phyloP scores from a whole-genome alignment of 1,140 invertebrate species.

The Lucilia cuprina region DNA sequence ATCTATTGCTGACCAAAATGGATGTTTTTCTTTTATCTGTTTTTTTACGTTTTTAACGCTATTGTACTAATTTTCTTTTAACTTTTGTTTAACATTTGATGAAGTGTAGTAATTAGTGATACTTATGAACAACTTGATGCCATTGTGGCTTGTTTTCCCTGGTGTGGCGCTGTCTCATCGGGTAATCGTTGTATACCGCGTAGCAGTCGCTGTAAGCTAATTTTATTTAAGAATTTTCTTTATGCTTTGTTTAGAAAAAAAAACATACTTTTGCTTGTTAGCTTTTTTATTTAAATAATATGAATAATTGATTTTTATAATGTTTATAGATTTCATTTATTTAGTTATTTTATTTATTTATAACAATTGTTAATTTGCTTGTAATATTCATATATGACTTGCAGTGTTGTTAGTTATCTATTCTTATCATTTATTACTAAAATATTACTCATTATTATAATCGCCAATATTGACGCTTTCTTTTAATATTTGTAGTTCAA shows the following conservation, averaged over 20 bases:
- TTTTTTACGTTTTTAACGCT: neutral
- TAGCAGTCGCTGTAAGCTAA: conserved; percentile 62
- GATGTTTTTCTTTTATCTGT: neutral
- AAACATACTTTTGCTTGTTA: neutral
- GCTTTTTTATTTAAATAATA: too few relatives aligned
- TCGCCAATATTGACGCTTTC: too few relatives aligned
- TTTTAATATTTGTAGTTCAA: too few relatives aligned
- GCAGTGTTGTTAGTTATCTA: neutral
- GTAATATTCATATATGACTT: neutral
- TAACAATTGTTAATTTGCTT: neutral
- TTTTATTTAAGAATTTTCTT: conserved; percentile 17
- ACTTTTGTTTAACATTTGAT: neutral
- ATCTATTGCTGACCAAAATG: conserved; percentile 19
- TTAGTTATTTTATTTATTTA: neutral
- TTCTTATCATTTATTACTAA: too few relatives aligned
- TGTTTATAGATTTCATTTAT: neutral
- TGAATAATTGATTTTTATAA: neutral
- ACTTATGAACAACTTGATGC: conserved; percentile 75
- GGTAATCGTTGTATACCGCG: conserved; percentile 60
- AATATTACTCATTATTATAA: too few relatives aligned
- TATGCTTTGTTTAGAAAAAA: neutral
- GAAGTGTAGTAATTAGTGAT: conserved; percentile 63
- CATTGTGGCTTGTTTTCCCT: conserved; percentile 74
- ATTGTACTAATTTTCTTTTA: conserved; percentile 13
- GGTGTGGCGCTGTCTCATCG: conserved; percentile 67